Evolutionary conservation across 2,113 vertebrate genomes (phyloP), one percentile per base, ranked within the genome.

Genomic region (Glaucidium brasilianum): DNA sequence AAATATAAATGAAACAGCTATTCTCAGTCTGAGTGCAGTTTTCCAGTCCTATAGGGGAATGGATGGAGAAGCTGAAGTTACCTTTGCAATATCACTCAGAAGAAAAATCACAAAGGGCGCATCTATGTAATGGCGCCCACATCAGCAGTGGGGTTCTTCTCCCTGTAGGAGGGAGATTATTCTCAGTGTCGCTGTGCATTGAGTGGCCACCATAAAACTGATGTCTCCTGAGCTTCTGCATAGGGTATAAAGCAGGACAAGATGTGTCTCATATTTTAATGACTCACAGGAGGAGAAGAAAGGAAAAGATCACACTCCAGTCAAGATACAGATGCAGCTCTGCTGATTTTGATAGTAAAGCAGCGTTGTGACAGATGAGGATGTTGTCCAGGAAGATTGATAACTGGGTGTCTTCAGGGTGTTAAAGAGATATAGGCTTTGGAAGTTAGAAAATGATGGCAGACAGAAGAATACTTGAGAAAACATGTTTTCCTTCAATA

Each of bases 381-480:
- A 21, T 19, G 2, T 15, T 23, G 11, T 21, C 34, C 39, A 37
- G 20, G 26, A 39, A 75, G 56, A 52, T 2, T 8, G 12, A 25
- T 21, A 45, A 43, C 20, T 9, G 1, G 1, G 0, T 15, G 4
- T 52, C 4, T 63, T 64, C 14, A 45, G 12, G 25, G 26, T 0
- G 1, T 30, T 64, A 53, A 85, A 43, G 26, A 29, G 22, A 7
- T 15, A 26, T 22, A 37, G 41, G 35, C 27, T 59, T 71, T 26
- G 14, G 10, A 68, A 56, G 15, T 39, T 55, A 59, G 55, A 59
- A 75, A 67, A 9, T n/a, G 1, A 15, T 25, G 7, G 1, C 4
- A 37, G 53, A 55, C 3, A 80, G 12, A 11, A 3, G 12, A 79
- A 59, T 0, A 0, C 37, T 78, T 67, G 21, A 13, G n/a, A 35